A percentile compares a stretch with the other conserved stretches of the same genome.
Evolutionary conservation across 2,113 vertebrate genomes (phyloP).

Genomic region (Gadus chalcogrammus): DNA sequence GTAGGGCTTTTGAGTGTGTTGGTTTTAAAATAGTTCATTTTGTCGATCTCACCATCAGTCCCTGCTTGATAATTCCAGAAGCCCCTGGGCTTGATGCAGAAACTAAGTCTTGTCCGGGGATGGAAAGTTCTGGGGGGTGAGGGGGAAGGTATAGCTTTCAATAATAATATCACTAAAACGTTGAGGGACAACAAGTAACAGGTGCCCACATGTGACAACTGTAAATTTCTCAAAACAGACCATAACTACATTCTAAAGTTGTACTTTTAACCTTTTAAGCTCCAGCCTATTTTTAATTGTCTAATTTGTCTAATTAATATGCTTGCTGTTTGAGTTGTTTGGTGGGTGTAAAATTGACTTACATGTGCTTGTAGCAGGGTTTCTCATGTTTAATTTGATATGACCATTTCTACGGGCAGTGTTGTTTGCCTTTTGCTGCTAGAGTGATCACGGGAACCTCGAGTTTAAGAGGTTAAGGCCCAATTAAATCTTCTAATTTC

Average conservation of each 20-base stretch:
- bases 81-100: conserved; percentile 37
- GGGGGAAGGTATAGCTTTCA: background rate
- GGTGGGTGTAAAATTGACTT: no score
- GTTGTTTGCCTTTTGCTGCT: no score
- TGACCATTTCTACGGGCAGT: no score
- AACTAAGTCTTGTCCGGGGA: conserved; percentile 36
- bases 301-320: no score
- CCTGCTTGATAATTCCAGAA: conserved; percentile 16
- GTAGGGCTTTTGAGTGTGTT: background rate
- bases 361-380: no score
- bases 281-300: no score
- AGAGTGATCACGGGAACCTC: no score
- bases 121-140: conserved; percentile 12
- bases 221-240: background rate
- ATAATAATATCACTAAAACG: background rate
- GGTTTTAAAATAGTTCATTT: conserved; percentile 7
- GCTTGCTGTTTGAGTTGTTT: no score
- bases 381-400: no score
- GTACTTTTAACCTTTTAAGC: background rate
- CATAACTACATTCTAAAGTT: background rate
- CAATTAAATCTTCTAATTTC: background rate
- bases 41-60: conserved; percentile 34
- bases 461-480: background rate
- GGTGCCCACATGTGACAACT: background rate
- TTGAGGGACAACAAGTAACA: no score